Evolutionary conservation across 2,113 vertebrate genomes (phyloP), one percentile per base, ranked within the genome.

Genomic region (Aldabrachelys gigantea): DNA sequence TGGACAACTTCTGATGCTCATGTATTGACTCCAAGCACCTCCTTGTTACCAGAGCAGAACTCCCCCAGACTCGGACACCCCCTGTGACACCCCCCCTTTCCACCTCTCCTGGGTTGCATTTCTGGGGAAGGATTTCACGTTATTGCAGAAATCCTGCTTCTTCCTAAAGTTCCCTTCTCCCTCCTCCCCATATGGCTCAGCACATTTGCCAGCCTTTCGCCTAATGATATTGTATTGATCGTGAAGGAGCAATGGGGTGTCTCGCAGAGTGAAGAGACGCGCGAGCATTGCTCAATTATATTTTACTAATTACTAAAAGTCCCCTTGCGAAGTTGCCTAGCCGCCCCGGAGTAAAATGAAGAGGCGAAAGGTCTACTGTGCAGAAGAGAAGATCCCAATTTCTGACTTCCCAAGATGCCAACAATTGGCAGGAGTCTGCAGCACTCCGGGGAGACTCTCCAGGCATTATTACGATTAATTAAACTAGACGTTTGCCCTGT

Each of bases 171-270:
- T 84, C 50, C 72, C 31, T 85, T 24, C 87, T 54, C 84, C 59
- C 90, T 80, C 91, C 91, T 84, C 57, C 78, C n/a, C 31, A 53
- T 80, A 80, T 38, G 38, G 87, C 92, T 94, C 91, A 53, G 84
- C 95, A 93, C 56, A 89, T 92, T 93, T 92, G 56, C 86, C 89
- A 91, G 94, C 95, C 92, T 98, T 96, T 97, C 96, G 93, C 97
- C 96, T 98, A 98, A 98, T 98, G 98, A 98, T 97, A 96, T 93
- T 49, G 84, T 96, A 98, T 98, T 96, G 98, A 98, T 98, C 91
- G 91, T 38, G 85, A 76, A 35, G 19, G 56, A 96, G 97, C 89
- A 83, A 29, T 72, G 94, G 90, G 91, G 91, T 84, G 90, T 87
- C 69, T 72, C 80, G 81, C 27, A 91, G 83, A 92, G 79, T 82